Evolutionary conservation across 64 coral and sea anemone species (phyloP).

Genomic region (Dendrophyllia cribrosa): DNA sequence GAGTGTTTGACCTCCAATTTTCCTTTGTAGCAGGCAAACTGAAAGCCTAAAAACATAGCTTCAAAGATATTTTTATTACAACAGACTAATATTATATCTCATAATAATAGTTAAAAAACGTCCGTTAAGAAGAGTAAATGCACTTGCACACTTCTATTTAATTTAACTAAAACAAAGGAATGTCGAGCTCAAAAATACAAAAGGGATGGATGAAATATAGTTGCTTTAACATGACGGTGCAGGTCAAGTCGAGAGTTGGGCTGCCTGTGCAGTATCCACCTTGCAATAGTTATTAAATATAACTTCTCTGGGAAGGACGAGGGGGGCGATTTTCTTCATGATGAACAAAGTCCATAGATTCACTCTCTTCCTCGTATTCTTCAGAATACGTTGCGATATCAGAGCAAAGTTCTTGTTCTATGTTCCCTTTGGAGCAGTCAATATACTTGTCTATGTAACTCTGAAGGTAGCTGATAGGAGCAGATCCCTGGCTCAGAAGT

Average conservation of each 20-base stretch:
- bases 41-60: too few relatives aligned
- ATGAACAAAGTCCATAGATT: background rate
- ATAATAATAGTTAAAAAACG: too few relatives aligned
- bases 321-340: slow-evolving; percentile 3
- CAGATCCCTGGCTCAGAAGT: slow-evolving; percentile 74
- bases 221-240: too few relatives aligned
- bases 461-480: slow-evolving; percentile 70
- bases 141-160: too few relatives aligned
- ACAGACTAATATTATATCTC: too few relatives aligned
- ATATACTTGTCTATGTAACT: slow-evolving; percentile 76
- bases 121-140: too few relatives aligned
- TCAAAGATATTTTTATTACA: too few relatives aligned
- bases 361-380: background rate
- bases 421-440: slow-evolving; percentile 49
- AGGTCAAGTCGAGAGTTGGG: background rate
- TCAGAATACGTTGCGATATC: slow-evolving; percentile 45
- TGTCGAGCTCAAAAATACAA: too few relatives aligned
- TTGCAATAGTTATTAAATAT: background rate
- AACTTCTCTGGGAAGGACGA: slow-evolving; percentile 8
- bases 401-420: slow-evolving; percentile 52
- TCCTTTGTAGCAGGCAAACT: too few relatives aligned
- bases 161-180: too few relatives aligned
- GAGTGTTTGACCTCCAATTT: too few relatives aligned
- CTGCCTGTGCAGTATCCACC: background rate
- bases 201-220: too few relatives aligned